phyloP scores from a whole-genome alignment of 2,797 vertebrate species.

The Rhyacichthys aspro region DNA sequence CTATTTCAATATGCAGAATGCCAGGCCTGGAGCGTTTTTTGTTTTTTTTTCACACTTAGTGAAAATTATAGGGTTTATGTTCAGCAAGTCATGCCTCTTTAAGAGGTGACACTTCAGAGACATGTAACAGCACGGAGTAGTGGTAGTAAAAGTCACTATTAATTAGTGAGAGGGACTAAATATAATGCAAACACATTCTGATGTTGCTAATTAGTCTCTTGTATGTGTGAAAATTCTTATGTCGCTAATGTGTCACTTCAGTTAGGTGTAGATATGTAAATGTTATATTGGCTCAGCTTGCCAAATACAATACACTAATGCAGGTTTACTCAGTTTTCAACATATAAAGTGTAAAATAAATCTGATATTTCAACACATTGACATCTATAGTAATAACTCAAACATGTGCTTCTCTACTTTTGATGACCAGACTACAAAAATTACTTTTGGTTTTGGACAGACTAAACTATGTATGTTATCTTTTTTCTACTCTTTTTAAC shows the following conservation, averaged over 20 bases:
- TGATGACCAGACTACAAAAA: slow-evolving; percentile 30
- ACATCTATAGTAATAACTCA: slow-evolving; percentile 43
- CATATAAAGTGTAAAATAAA: no score
- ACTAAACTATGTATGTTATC: background rate
- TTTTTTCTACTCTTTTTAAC: slow-evolving; percentile 1
- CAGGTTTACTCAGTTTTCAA: no score
- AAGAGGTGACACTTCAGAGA: no score
- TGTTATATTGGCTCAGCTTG: background rate
- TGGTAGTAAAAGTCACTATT: background rate
- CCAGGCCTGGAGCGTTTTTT: no score
- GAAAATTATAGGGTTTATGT: no score
- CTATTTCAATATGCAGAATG: no score
- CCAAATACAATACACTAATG: no score
- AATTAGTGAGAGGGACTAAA: background rate
- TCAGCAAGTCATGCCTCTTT: no score
- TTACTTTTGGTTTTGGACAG: background rate
- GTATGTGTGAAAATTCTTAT: background rate
- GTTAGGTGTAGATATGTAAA: background rate
- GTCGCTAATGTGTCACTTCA: background rate
- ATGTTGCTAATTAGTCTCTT: background rate
- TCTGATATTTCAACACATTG: no score
- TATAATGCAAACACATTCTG: background rate
- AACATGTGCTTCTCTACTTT: slow-evolving; percentile 51
- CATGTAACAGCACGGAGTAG: no score
- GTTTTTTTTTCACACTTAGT: no score